Evolutionary conservation across 2,888 invertebrate genomes (phyloP).

Genomic region (Drosophila austrosaltans): DNA sequence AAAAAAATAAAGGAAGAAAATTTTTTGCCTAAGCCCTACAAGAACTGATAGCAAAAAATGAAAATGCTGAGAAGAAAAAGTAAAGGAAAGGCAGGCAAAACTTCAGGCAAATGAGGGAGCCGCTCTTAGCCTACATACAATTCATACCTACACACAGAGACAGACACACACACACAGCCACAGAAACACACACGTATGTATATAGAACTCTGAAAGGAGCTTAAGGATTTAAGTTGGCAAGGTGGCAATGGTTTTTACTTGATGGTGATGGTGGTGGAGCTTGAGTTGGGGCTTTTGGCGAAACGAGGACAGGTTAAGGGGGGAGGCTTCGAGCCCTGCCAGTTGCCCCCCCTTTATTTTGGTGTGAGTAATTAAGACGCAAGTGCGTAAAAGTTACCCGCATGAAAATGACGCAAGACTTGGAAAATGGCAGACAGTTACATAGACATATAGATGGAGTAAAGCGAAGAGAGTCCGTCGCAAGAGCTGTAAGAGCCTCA

Average conservation of each 20-base stretch:
- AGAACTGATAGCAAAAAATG: constrained; percentile 21
- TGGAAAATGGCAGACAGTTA: constrained; percentile 29
- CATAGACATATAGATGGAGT: constrained; percentile 10
- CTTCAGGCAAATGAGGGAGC: constrained; percentile 32
- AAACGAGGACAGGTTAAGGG: constrained; percentile 8
- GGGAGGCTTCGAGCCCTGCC: background rate
- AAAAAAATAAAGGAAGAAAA: constrained; percentile 17
- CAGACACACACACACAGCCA: background rate
- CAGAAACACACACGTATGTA: constrained; percentile 8
- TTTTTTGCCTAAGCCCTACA: constrained; percentile 30
- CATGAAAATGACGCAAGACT: constrained; percentile 56
- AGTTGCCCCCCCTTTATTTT: background rate
- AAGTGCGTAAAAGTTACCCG: constrained; percentile 59
- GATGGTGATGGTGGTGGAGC: constrained; percentile 5
- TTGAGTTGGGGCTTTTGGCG: background rate
- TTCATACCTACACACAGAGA: background rate
- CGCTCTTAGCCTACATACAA: constrained; percentile 44
- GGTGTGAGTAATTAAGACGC: constrained; percentile 66
- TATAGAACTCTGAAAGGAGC: constrained; percentile 52
- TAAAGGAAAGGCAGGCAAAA: constrained; percentile 22
- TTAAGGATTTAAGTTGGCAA: constrained; percentile 61
- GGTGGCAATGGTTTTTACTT: constrained; percentile 23
- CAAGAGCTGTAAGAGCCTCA: constrained; percentile 26
- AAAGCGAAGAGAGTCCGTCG: background rate
- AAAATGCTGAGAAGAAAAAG: constrained; percentile 5